Base-by-base conservation (phyloP, 2,888 invertebrate genomes). In the Thereva unica region DNA sequence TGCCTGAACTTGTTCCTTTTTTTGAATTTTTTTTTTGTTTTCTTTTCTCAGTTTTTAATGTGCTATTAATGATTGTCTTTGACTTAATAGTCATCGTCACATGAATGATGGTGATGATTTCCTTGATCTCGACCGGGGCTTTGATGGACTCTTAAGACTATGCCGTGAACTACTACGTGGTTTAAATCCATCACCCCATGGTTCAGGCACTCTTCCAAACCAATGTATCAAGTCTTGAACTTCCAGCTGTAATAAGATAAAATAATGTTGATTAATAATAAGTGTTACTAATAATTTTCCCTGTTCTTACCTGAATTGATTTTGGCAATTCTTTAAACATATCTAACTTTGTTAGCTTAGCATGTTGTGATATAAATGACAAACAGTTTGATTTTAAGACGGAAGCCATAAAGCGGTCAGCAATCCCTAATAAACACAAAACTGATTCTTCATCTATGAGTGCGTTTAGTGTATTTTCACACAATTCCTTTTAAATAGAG, bases 401-500 rank as follows among this genome's bases (percentile, higher is more conserved):
- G 5, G 74, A 73, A 10, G 87, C 87, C 77, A 85, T 85, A 74
- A 86, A 87, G 71, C 87, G 87, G 78, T 89, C 88, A 3, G 87
- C 87, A 75, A 89, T 84, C 71, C 85, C 85, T 55, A 88, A 79
- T 57, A 88, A 83, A 75, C 86, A 88, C 54, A 88, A 80, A 1
- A 85, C 87, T 4, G 85, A 85, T 64, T 88, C 87, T 66, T 85
- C 84, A 75, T 88, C 87, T 64, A 88, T 83, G 73, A 85, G 84
- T 5, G 82, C 77, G 71, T 85, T 84, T 42, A 89, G 77, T 7
- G 84, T 83, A 70, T 84, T 84, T 77, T 89, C 89, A 78, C 87
- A 88, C 34, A 85, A 80, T 70, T 84, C 83, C 77, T 88, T 37
- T 40, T 56, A 47, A 6, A 40, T n/a, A 40, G n/a, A 47, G 8